Evolutionary conservation across 1,140 invertebrate genomes (phyloP), one percentile per base, ranked within the genome.

Genomic region (Drosophila bocqueti): DNA sequence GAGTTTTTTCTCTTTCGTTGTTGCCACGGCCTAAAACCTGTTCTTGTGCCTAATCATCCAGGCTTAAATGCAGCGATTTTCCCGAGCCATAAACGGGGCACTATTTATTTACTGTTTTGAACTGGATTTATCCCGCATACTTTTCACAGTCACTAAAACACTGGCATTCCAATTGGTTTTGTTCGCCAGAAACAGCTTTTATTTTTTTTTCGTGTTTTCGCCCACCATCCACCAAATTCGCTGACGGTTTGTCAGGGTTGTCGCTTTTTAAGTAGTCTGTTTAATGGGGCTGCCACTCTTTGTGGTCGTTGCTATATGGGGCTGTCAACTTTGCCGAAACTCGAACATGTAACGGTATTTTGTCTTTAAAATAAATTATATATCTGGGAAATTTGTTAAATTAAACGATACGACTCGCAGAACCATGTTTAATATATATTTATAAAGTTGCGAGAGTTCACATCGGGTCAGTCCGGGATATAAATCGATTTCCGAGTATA

Each of bases 11-110:
- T 67, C 46, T 38, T 47, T 71, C 49, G 54, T 73, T 52, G 57
- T 78, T 78, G 64, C 75, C 75, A 78, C 49, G 86, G 86, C 79
- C 85, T 82, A 80, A 90, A 90, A 90, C 86, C 86, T 91, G 85
- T 90, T 90, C 68, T 75, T 61, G 60, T 65, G 85, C 78, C 81
- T 85, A 85, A 85, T 82, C 78, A 89, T 74, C 71, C 72, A 49
- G 49, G 57, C 58, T 54, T 58, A 46, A 85, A 79, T 61, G 58
- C 36, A 50, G 11, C 47, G 7, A 36, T 57, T 52, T 69, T 57
- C n/a, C 43, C 38, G 57, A 52, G 34, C 40, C 26, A 36, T 55
- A 36, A 26, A 47, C 54, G 36, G 21, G 4, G 36, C 54, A 46
- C 26, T 18, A 24, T 18, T 47, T 43, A 16, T 61, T 47, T 46